Percentiles rank a stretch among this genome's conserved stretches.
These are phyloP conservation scores for Troides oblongomaculatus DNA, from an alignment of 2,888 invertebrate genomes.

Conservation along the genomic window DNA sequence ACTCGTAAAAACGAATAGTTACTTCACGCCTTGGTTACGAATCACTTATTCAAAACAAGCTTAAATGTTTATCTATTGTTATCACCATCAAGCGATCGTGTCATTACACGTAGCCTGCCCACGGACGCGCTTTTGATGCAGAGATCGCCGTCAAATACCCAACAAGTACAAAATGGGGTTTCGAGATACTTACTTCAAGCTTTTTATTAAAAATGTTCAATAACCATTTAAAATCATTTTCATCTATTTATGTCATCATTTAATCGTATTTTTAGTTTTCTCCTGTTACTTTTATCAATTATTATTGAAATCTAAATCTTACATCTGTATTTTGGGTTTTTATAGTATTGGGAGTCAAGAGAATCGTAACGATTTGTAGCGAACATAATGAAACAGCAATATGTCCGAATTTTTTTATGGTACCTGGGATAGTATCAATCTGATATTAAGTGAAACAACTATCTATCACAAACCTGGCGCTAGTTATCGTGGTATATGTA, in stretches of 20 bases:
- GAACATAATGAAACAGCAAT: neutral
- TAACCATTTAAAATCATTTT: neutral
- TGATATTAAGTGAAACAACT: too few relatives aligned
- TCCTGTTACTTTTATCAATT: neutral
- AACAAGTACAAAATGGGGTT: conserved; percentile 21
- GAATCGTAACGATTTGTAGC: too few relatives aligned
- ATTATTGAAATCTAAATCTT: neutral
- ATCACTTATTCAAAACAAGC: conserved; percentile 60
- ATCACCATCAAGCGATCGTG: conserved; percentile 63
- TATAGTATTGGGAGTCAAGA: neutral
- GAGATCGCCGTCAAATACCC: conserved; percentile 43
- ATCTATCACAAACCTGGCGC: too few relatives aligned
- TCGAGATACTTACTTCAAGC: neutral
- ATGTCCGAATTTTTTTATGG: neutral
- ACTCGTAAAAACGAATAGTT: conserved; percentile 19
- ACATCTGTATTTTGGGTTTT: neutral
- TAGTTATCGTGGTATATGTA: too few relatives aligned
- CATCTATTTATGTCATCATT: neutral
- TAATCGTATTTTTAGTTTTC: neutral
- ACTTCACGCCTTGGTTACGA: conserved; percentile 43
- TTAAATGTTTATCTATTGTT: conserved; percentile 67
- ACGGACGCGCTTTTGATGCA: conserved; percentile 61
- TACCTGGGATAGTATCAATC: too few relatives aligned
- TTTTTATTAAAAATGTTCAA: neutral
- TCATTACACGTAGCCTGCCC: conserved; percentile 68